Conservation (phyloP, 2,113 vertebrate species). For the Albula goreensis region DNA sequence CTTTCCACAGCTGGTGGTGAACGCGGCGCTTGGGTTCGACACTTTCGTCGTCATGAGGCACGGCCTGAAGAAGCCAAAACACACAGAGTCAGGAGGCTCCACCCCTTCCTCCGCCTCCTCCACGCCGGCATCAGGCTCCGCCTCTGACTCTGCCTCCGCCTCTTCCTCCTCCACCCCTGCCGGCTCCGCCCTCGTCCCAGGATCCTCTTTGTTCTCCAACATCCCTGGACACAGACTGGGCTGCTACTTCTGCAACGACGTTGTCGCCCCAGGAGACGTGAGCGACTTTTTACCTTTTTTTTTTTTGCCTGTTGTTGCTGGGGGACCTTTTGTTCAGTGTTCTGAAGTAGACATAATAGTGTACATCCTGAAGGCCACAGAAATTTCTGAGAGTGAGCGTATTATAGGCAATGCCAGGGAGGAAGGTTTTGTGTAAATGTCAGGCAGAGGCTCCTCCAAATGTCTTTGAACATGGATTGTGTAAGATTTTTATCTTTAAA, state of each 20-base stretch:
- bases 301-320: no score
- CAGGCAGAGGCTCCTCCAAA: not conserved
- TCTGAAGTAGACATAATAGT: not conserved
- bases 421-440: not conserved
- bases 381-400: not conserved
- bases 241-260: slow-evolving; percentile 98
- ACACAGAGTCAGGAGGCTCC: slow-evolving; percentile 57
- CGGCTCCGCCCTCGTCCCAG: slow-evolving; percentile 52
- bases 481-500: not conserved
- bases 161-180: slow-evolving; percentile 63
- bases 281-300: slow-evolving; percentile 56
- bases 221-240: slow-evolving; percentile 95
- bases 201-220: slow-evolving; percentile 92
- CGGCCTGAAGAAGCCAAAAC: slow-evolving; percentile 83
- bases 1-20: slow-evolving; percentile 82
- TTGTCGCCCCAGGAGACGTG: slow-evolving; percentile 96
- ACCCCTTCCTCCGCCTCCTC: slow-evolving; percentile 58
- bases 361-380: not conserved
- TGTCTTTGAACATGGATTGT: not conserved
- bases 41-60: slow-evolving; percentile 99
- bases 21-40: slow-evolving; percentile 94
- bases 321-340: not conserved
- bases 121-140: slow-evolving; percentile 61
- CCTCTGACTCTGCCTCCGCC: slow-evolving; percentile 60
- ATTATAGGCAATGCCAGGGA: not conserved